phyloP scores from a whole-genome alignment of 2,888 invertebrate genomes.

The Mythimna albipuncta region DNA sequence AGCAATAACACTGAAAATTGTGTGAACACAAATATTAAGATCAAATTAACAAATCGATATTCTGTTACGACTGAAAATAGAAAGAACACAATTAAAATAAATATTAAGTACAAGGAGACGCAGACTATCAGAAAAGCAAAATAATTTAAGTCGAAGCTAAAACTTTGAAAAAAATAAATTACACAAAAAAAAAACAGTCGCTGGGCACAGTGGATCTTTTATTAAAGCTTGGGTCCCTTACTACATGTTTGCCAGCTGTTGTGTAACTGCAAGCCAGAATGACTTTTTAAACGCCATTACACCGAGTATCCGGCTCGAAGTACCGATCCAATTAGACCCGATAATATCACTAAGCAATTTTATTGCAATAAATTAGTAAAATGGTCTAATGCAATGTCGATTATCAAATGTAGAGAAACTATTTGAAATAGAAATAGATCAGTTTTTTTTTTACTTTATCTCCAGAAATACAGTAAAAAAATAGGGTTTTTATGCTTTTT shows the following conservation, averaged over 20 bases:
- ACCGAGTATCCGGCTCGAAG: slow-evolving; percentile 17
- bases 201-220: neutral
- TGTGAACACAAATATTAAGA: neutral
- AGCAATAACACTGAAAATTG: neutral
- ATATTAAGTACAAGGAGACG: slow-evolving; percentile 31
- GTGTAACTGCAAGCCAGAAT: neutral
- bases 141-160: neutral
- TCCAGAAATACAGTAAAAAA: neutral
- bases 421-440: neutral
- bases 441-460: neutral
- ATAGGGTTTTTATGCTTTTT: neutral
- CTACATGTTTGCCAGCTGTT: neutral
- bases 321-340: neutral
- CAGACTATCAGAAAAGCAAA: neutral
- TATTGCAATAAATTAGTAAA: neutral
- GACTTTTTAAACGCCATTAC: neutral
- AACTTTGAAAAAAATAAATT: neutral
- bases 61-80: neutral
- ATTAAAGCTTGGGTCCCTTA: neutral
- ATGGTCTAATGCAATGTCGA: neutral
- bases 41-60: neutral
- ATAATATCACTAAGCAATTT: slow-evolving; percentile 6
- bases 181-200: neutral
- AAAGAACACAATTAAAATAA: slow-evolving; percentile 8
- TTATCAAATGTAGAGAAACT: neutral